Evolutionary conservation across 2,113 vertebrate genomes (phyloP).

Genomic region (Salvelinus alpinus): DNA sequence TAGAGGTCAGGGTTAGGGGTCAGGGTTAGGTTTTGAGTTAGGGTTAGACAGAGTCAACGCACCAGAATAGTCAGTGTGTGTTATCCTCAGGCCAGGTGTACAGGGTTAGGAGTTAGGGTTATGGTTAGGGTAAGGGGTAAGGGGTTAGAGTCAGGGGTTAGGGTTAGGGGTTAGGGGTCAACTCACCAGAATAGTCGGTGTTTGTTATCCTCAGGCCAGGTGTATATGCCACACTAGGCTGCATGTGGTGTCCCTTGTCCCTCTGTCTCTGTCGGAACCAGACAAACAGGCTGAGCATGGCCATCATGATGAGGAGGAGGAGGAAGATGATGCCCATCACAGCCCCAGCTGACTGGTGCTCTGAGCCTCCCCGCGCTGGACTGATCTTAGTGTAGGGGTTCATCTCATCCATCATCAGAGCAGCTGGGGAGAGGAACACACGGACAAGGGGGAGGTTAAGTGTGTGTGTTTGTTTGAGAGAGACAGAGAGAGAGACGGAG

Average conservation of each 20-base stretch:
- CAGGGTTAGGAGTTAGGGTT: no score
- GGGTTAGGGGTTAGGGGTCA: conserved; percentile 22
- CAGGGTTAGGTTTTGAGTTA: no score
- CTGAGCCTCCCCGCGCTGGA: conserved; percentile 89
- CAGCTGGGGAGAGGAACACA: conserved; percentile 73
- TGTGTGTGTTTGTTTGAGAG: no score
- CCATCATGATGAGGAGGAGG: conserved; percentile 92
- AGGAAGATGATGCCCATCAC: conserved; percentile 95
- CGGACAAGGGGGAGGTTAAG: background rate
- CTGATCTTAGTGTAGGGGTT: conserved; percentile 99
- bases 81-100: no score
- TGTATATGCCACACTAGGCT: conserved; percentile 92
- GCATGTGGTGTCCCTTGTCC: conserved; percentile 93
- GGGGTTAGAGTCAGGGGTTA: background rate
- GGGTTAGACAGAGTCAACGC: no score
- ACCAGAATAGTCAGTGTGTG: no score
- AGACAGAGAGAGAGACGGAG: no score
- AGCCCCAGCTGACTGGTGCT: conserved; percentile 95
- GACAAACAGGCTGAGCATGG: conserved; percentile 91
- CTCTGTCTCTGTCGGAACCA: conserved; percentile 93
- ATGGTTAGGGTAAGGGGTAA: conserved; percentile 36
- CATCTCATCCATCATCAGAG: conserved; percentile 98
- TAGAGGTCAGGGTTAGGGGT: background rate
- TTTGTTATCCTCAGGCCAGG: conserved; percentile 91
- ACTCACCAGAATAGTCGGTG: conserved; percentile 95